Evolutionary conservation across 2,797 vertebrate species (phyloP), one percentile per base, ranked within the genome.

Genomic region (Spinus olivaceus): DNA sequence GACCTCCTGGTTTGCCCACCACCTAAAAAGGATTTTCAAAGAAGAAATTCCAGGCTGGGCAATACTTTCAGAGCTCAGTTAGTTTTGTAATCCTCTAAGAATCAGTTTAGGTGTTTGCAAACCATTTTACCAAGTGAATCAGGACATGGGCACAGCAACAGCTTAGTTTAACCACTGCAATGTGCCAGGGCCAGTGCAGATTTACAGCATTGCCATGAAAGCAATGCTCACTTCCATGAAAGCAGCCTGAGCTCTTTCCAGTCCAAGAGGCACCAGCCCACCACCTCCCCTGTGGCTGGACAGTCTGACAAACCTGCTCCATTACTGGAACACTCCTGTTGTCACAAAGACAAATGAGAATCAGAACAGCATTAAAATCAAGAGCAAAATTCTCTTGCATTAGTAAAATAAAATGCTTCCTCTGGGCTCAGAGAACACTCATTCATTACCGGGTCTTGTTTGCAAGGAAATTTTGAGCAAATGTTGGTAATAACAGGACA

Each of bases 381-480:
- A 81, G n/a, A 81, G 51, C 35, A 78, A 72, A 86, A 54, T 42
- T 39, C 54, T 56, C 50, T 14, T 23, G 37, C 17, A 1, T 91
- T 84, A 90, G 56, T 77, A 84, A 86, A 92, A 91, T 12, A 84
- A 88, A 77, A 70, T 79, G 61, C 66, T 91, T 93, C 77, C 81
- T 91, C 71, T 35, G 16, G 77, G 78, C 77, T 57, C 2, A 0
- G 60, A 51, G 83, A 81, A 44, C 10, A 12, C 16, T 64, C 54
- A 13, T 91, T 82, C 61, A 30, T 92, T 81, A 69, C 39, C 0
- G 2, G 69, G 47, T 27, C 70, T 81, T 73, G 54, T 86, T 91
- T 81, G 76, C 44, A 21, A 69, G 59, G 65, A 82, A 72, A 76
- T 83, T 81, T 79, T 70, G 92, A 94, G 85, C 44, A 81, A 94